Evolutionary conservation across 2,797 vertebrate genomes (phyloP), one percentile per base, ranked within the genome.

Genomic region (Salarias fasciatus): DNA sequence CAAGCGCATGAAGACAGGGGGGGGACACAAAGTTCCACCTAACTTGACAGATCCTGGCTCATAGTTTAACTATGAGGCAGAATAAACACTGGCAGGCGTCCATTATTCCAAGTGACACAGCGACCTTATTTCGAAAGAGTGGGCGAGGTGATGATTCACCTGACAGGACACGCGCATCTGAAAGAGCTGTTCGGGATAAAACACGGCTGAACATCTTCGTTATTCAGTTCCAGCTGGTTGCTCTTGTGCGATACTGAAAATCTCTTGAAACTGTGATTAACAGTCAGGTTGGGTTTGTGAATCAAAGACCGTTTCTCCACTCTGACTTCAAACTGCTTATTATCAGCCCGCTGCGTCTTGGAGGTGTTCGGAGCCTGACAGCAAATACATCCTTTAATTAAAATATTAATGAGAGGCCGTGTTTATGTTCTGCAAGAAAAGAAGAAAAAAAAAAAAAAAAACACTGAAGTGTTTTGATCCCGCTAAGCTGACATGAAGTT

Each of bases 121-220:
- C 56, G 49, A 69, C 57, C 67, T 53, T 18, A 51, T 68, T 83
- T 47, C 60, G 15, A 60, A 50, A 55, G 63, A 50, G 40, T 29
- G 33, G 54, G 41, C 47, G 68, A 69, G n/a, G 51, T 11, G 36
- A 60, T 35, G 24, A 60, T n/a, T 56, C 12, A 44, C 33, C 49
- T 10, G 5, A 18, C 1, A 6, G 12, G n/a, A 61, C 12, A 14
- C 4, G 2, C 33, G 14, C 24, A 55, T 63, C 51, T 31, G 40
- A 56, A 24, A 3, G 18, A 24, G 18, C 18, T 18, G 3, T 3
- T n/a, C 7, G 53, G 57, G 37, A 60, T 8, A 9, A 61, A 58
- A 53, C 12, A 13, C 45, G 6, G 11, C 53, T 31, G 18, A 63
- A 45, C 38, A 43, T 18, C 36, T 61, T 38, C 47, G 57, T 68